Evolutionary conservation across 2,888 invertebrate species (phyloP).

Genomic region (Aelia acuminata): DNA sequence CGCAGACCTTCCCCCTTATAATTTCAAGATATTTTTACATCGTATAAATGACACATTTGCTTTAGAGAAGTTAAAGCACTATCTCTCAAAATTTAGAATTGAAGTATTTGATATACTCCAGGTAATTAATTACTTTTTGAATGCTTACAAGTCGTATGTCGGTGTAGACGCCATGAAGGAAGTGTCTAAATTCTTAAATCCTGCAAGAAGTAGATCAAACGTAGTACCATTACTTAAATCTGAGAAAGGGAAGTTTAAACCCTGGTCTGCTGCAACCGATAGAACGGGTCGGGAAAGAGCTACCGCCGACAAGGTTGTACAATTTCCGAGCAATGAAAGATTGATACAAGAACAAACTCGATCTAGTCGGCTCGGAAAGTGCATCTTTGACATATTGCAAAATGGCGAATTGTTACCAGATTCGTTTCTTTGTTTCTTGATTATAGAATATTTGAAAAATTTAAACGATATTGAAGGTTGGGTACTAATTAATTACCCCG

Average conservation of each 20-base stretch:
- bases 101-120: constrained; percentile 71
- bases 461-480: constrained; percentile 73
- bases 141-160: constrained; percentile 66
- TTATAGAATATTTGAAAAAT: constrained; percentile 75
- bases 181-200: background rate
- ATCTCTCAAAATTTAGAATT: constrained; percentile 70
- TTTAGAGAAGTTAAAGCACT: constrained; percentile 70
- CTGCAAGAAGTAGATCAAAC: background rate
- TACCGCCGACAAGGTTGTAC: background rate
- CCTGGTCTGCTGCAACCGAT: background rate
- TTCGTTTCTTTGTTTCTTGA: constrained; percentile 73
- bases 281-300: background rate
- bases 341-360: background rate
- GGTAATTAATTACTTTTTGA: constrained; percentile 75
- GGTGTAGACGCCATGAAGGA: constrained; percentile 15
- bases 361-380: background rate
- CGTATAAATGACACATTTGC: constrained; percentile 71
- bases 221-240: background rate
- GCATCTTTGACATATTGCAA: background rate
- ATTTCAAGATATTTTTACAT: constrained; percentile 70
- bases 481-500: constrained; percentile 78
- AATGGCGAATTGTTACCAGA: constrained; percentile 74
- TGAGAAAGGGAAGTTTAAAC: background rate
- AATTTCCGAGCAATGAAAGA: constrained; percentile 19
- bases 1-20: constrained; percentile 70